Percentiles rank a stretch among this genome's conserved stretches.
Conservation (phyloP, 2,888 invertebrate genomes). For the Dolomedes plantarius region DNA sequence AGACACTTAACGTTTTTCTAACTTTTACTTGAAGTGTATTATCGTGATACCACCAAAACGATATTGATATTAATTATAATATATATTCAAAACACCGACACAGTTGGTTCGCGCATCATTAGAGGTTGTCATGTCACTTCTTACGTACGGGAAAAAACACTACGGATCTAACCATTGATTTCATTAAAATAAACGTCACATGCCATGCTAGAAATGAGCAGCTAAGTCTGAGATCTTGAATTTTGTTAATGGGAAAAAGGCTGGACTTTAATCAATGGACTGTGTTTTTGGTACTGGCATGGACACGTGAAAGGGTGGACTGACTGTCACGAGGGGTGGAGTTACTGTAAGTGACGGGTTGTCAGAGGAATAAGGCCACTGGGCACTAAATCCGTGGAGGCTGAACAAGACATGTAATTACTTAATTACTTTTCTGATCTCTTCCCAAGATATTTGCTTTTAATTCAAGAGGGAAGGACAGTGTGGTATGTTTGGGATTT, state of each 20-base stretch:
- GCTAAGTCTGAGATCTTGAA: neutral
- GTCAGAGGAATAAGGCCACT: constrained; percentile 7
- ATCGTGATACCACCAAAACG: too few relatives aligned
- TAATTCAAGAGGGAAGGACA: neutral
- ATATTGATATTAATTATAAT: too few relatives aligned
- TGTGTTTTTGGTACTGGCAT: constrained; percentile 7
- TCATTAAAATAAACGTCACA: neutral
- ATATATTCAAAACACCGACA: too few relatives aligned
- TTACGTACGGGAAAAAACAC: too few relatives aligned
- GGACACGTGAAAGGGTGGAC: constrained; percentile 16
- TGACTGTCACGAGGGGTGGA: neutral
- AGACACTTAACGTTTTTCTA: too few relatives aligned
- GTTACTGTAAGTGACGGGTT: neutral
- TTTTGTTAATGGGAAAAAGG: constrained; percentile 10
- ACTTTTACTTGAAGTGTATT: too few relatives aligned
- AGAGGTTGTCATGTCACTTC: too few relatives aligned
- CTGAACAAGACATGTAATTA: constrained; percentile 14
- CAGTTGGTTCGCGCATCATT: too few relatives aligned
- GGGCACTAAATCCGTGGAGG: neutral
- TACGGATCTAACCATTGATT: neutral
- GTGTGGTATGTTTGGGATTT: neutral
- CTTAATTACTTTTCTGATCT: constrained; percentile 15
- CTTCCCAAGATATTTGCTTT: neutral
- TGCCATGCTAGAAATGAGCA: neutral
- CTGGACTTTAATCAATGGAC: neutral